Percentiles rank a stretch among this genome's conserved stretches.
These are phyloP conservation scores for Spodoptera litura DNA, from an alignment of 1,140 invertebrate species.

Conservation along the genomic window DNA sequence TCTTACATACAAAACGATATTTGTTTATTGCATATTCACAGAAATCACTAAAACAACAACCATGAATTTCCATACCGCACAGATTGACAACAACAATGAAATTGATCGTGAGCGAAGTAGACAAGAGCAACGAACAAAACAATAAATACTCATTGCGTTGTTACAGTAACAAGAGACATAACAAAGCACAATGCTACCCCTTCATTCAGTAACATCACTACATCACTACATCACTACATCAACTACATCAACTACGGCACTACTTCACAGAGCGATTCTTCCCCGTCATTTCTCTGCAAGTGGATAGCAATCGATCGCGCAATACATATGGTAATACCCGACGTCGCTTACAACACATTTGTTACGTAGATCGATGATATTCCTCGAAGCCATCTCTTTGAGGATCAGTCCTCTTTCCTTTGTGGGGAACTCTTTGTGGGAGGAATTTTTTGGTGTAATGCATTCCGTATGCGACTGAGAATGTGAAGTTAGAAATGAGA, in stretches of 20 bases:
- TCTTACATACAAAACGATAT: too few relatives aligned
- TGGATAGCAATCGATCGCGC: constrained; percentile 35
- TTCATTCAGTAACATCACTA: not conserved
- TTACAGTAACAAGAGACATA: too few relatives aligned
- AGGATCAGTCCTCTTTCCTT: constrained; percentile 23
- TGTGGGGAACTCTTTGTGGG: constrained; percentile 6
- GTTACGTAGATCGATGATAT: constrained; percentile 38
- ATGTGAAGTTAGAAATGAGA: constrained; percentile 25
- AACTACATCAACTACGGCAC: not conserved
- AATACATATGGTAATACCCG: constrained; percentile 44
- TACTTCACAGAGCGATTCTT: not conserved
- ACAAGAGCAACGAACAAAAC: too few relatives aligned
- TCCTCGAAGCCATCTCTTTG: constrained; percentile 29
- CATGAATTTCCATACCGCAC: too few relatives aligned
- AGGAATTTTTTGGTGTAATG: constrained; percentile 33
- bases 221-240: not conserved
- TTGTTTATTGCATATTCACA: too few relatives aligned
- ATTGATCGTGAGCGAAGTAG: too few relatives aligned
- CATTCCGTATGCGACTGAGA: constrained; percentile 23
- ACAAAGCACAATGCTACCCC: not conserved
- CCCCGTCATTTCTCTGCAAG: not conserved
- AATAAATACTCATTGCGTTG: too few relatives aligned
- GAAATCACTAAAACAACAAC: too few relatives aligned
- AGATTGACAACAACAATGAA: too few relatives aligned
- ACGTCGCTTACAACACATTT: constrained; percentile 33